Base-by-base conservation (phyloP, 2,113 vertebrate genomes). In the Scomber scombrus region DNA sequence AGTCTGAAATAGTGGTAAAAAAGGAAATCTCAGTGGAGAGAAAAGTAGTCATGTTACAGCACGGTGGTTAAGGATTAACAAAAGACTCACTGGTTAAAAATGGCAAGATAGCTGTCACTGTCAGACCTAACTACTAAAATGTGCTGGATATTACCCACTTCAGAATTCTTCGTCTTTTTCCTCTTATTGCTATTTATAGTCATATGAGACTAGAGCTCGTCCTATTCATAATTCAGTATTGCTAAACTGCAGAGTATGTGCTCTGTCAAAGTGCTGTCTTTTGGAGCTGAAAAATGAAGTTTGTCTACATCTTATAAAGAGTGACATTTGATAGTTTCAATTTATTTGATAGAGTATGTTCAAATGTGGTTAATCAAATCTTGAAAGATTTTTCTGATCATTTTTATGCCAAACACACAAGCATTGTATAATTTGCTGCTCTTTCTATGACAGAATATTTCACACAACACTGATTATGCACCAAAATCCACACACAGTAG, bases 1-100 rank as follows among this genome's bases (percentile, higher is more conserved):
- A 73, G 57, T 65, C n/a, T 60, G 11, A 31, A 49, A 69, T 50
- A 34, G 40, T 68, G 26, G 16, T 50, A 23, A 26, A 26, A 26
- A 26, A 4, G 40, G 1, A 49, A 73, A 51, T 75, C 49, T 79
- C 63, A 64, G 54, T 6, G 64, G 57, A 65, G n/a, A 58, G 65
- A 52, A 81, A 69, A 62, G 34, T 66, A 70, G 13, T 6, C 12
- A 18, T 52, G 31, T 58, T 67, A 15, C 55, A 67, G 29, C 19
- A 62, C 1, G 2, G 52, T 23, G 31, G 46, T 31, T 19, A 3
- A 68, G 21, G 65, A 31, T 26, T 26, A 3, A 67, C 9, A 71
- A 43, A 67, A 26, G 9, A 56, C 26, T 40, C 3, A 21, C 7
- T 60, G 49, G 18, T 64, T 54, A 57, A 52, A 58, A 56, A 54